Conservation (phyloP, 2,797 vertebrate genomes). For the Sebastolobus altivelis region DNA sequence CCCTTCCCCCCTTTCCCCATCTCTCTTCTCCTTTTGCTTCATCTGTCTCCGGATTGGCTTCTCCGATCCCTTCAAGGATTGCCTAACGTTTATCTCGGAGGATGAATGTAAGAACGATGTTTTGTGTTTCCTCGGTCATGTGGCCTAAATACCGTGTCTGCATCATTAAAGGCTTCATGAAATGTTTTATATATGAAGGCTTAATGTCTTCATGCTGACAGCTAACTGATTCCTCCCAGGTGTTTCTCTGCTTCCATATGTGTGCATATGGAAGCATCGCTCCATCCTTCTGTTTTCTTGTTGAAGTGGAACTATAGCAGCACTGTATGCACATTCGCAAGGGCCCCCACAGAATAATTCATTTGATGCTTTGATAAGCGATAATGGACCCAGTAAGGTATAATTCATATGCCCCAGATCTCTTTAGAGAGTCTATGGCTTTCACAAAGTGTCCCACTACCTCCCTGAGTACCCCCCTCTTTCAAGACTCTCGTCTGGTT, state of each 20-base stretch:
- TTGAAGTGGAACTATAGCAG: constrained; percentile 49
- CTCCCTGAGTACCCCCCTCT: constrained; percentile 43
- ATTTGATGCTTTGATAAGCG: constrained; percentile 74
- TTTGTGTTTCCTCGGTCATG: background rate
- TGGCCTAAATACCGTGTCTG: constrained; percentile 28
- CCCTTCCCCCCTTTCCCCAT: background rate
- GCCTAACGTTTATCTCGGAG: constrained; percentile 17
- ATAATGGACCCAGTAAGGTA: constrained; percentile 74
- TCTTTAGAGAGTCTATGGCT: constrained; percentile 46
- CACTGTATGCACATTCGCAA: background rate
- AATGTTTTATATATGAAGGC: constrained; percentile 36
- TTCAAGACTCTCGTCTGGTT: constrained; percentile 58
- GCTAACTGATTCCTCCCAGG: constrained; percentile 45
- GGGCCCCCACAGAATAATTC: constrained; percentile 61
- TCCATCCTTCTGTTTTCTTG: constrained; percentile 40
- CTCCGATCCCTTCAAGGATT: constrained; percentile 20
- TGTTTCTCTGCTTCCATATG: constrained; percentile 48
- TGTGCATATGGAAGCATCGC: constrained; percentile 17
- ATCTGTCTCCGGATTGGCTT: background rate
- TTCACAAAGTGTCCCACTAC: constrained; percentile 66
- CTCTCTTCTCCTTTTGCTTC: background rate
- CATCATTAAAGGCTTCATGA: constrained; percentile 53
- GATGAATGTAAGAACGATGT: constrained; percentile 14
- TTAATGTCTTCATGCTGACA: constrained; percentile 51
- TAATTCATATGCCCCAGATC: constrained; percentile 73